A percentile compares a stretch with the other conserved stretches of the same genome.
These are phyloP conservation scores for Chaetura pelagica DNA, from an alignment of 2,113 vertebrate species.

Conservation along the genomic window DNA sequence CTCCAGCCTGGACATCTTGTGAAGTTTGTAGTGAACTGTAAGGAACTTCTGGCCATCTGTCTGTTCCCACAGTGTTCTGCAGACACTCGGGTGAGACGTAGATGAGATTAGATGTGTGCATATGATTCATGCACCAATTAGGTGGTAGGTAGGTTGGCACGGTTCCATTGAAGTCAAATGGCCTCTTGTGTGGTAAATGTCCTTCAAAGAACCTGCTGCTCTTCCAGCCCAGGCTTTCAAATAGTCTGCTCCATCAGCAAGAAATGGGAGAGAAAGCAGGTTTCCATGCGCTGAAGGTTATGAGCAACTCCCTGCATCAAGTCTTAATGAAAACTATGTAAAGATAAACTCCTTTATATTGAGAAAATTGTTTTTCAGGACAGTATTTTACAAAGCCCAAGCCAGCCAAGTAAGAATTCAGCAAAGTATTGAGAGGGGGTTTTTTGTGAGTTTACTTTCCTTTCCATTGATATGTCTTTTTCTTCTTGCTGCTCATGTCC, in stretches of 20 bases:
- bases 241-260: background rate
- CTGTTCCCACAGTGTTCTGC: background rate
- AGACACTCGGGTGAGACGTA: background rate
- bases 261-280: background rate
- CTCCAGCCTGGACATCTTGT: background rate
- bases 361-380: background rate
- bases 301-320: background rate
- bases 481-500: background rate
- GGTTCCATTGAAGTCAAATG: background rate
- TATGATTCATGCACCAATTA: background rate
- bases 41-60: conserved; percentile 41
- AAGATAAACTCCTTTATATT: background rate
- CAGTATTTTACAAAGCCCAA: background rate
- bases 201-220: conserved; percentile 34
- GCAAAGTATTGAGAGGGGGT: background rate
- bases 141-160: background rate
- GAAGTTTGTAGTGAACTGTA: background rate
- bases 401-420: background rate
- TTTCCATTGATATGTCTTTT: background rate
- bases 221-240: background rate
- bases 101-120: conserved; percentile 21
- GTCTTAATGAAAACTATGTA: background rate
- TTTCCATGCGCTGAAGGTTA: background rate
- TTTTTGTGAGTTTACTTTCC: background rate
- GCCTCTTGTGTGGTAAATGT: background rate